A percentile compares a stretch with the other conserved stretches of the same genome.
These are phyloP conservation scores for Acleris laterana DNA, from an alignment of 2,888 invertebrate genomes.

Conservation along the genomic window DNA sequence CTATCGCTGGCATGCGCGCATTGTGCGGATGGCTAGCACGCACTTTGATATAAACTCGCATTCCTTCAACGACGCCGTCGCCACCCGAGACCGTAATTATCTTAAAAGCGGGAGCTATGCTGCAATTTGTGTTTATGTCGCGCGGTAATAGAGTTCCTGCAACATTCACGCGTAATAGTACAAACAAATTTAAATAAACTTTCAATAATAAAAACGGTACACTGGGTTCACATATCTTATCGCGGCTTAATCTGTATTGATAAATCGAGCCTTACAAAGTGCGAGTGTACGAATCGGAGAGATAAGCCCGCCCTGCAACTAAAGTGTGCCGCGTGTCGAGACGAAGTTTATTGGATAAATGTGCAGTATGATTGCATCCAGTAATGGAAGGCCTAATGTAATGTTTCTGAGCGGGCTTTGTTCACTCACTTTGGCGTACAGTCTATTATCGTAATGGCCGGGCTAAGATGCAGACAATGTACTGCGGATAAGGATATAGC, in stretches of 20 bases:
- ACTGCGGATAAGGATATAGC: constrained; percentile 58
- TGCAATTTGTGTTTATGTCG: constrained; percentile 20
- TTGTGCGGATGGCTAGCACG: constrained; percentile 22
- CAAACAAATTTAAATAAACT: constrained; percentile 37
- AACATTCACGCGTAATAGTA: background rate
- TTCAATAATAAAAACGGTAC: constrained; percentile 52
- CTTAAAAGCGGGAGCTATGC: constrained; percentile 21
- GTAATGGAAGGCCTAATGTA: constrained; percentile 23
- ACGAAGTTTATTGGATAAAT: constrained; percentile 28
- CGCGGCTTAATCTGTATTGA: constrained; percentile 55
- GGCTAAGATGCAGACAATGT: constrained; percentile 68
- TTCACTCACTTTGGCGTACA: constrained; percentile 34
- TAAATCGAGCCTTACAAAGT: constrained; percentile 57
- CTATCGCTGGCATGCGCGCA: constrained; percentile 20
- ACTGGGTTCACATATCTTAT: constrained; percentile 51
- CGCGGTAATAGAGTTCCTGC: background rate
- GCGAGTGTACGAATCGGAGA: constrained; percentile 51
- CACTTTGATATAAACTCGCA: constrained; percentile 23
- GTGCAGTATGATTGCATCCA: constrained; percentile 26
- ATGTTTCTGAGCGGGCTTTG: constrained; percentile 32
- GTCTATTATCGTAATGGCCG: constrained; percentile 61
- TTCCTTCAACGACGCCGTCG: constrained; percentile 25
- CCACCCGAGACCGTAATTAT: constrained; percentile 26
- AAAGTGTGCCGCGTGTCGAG: constrained; percentile 37
- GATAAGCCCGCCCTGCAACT: constrained; percentile 46